Base-by-base conservation (phyloP, 2,888 invertebrate genomes). In the Spialia ferax region DNA sequence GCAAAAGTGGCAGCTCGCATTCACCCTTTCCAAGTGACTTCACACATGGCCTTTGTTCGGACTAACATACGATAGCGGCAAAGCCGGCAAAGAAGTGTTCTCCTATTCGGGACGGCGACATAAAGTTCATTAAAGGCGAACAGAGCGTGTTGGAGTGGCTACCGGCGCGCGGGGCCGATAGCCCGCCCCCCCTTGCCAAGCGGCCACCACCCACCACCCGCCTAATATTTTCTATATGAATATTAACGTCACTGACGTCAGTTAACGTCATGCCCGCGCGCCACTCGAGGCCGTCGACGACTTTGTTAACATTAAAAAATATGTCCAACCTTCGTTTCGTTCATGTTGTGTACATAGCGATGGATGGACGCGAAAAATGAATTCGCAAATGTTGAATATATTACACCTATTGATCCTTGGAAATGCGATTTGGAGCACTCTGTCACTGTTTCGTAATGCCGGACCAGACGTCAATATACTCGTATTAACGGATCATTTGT, bases 91-190 rank as follows among this genome's bases (percentile, higher is more conserved):
- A 90, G 91, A 91, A 93, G 93, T 91, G 91, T 90, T 86, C 93
- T 90, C 88, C 85, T 91, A 87, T 89, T 87, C 86, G 87, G 85
- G 88, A 86, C 87, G 86, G 87, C 88, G 89, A 90, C 90, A 88
- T 88, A 93, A 91, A 92, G 92, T 92, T 93, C 91, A 91, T 93
- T 93, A 93, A 89, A 91, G 90, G 89, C 87, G 85, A 81, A 85
- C 86, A 82, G 86, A 85, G 89, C 93, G 93, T 93, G 92, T 90
- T 87, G 81, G 88, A 89, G 91, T 88, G 91, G 85, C 82, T 79
- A 86, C 81, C 79, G 81, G 80, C 82, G 83, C 73, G 80, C 81
- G 89, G 84, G 83, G 83, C 77, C 82, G 81, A 81, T 82, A 79
- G 80, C 79, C 76, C 75, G 77, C 70, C 77, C 69, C 77, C 77